Conservation (phyloP, 2,797 vertebrate genomes). For the Anabas testudineus region DNA sequence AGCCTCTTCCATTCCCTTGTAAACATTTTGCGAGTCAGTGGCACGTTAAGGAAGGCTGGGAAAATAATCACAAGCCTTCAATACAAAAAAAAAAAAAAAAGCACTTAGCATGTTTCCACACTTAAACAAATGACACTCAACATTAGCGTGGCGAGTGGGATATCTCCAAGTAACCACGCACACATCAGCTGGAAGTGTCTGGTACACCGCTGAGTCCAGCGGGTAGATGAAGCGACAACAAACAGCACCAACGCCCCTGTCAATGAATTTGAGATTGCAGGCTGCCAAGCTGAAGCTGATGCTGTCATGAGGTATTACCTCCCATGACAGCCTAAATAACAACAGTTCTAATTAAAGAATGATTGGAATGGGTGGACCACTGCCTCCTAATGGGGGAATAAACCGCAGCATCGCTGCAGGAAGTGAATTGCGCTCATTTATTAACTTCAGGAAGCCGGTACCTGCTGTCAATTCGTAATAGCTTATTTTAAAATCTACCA, state of each 20-base stretch:
- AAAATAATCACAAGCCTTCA: conserved; percentile 50
- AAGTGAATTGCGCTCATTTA: conserved; percentile 76
- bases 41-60: conserved; percentile 45
- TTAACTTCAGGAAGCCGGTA: conserved; percentile 71
- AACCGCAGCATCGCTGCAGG: conserved; percentile 69
- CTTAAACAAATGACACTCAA: conserved; percentile 27
- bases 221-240: conserved; percentile 42
- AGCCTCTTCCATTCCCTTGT: conserved; percentile 38
- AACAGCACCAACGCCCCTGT: conserved; percentile 57
- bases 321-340: conserved; percentile 79
- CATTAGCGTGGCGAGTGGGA: conserved; percentile 6
- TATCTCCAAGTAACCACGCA: conserved; percentile 23
- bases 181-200: conserved; percentile 33
- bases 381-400: conserved; percentile 76
- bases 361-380: conserved; percentile 76
- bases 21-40: conserved; percentile 58
- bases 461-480: conserved; percentile 75
- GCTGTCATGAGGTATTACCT: conserved; percentile 75
- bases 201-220: conserved; percentile 34
- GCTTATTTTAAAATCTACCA: conserved; percentile 71
- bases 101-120: conserved; percentile 28
- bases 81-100: conserved; percentile 21
- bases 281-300: conserved; percentile 61
- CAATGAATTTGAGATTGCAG: conserved; percentile 74
- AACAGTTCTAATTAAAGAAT: conserved; percentile 82